Conservation (phyloP, 2,113 vertebrate species). For the Apodemus sylvaticus region DNA sequence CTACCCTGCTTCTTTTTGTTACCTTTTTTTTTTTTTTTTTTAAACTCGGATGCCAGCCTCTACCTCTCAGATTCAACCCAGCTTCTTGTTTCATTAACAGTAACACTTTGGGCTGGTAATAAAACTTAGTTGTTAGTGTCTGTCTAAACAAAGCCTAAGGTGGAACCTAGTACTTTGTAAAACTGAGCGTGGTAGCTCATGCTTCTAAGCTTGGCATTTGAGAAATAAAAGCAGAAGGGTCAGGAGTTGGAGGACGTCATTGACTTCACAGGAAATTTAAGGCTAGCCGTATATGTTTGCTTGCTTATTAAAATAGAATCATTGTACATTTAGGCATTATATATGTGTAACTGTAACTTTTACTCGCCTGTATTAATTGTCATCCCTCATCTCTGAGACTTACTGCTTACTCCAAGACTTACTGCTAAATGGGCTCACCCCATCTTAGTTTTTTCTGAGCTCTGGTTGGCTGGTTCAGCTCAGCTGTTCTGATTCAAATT, state of each 20-base stretch:
- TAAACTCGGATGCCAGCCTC: not conserved
- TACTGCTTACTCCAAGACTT: too few relatives aligned
- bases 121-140: not conserved
- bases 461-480: too few relatives aligned
- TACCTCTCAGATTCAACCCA: not conserved
- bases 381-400: too few relatives aligned
- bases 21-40: not conserved
- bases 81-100: not conserved
- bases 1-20: not conserved
- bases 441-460: too few relatives aligned
- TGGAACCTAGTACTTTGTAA: not conserved
- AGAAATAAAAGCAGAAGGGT: not conserved
- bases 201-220: not conserved
- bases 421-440: too few relatives aligned
- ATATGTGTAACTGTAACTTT: not conserved
- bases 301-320: not conserved
- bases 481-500: too few relatives aligned
- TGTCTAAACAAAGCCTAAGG: not conserved
- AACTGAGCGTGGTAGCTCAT: not conserved
- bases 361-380: too few relatives aligned
- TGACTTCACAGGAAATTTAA: not conserved
- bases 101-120: not conserved
- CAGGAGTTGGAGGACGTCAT: not conserved
- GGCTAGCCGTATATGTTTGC: not conserved
- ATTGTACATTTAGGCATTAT: not conserved